Conservation (phyloP, 2,888 invertebrate species). For the Diploptera punctata region DNA sequence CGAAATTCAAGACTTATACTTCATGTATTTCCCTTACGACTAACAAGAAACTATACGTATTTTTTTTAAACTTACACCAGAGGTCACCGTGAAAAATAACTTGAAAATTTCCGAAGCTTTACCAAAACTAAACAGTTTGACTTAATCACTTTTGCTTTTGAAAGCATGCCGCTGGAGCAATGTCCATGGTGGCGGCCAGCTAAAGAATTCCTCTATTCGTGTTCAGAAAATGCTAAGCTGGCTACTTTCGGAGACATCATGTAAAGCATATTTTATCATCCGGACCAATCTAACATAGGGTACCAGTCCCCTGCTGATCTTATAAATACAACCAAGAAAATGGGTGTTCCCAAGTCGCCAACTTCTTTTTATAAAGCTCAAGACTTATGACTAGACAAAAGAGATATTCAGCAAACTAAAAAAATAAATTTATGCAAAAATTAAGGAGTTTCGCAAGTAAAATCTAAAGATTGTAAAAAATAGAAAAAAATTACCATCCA, state of each 20-base stretch:
- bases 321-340: constrained; percentile 15
- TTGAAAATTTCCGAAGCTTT: background rate
- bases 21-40: no score
- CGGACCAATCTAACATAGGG: constrained; percentile 15
- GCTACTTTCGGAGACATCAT: constrained; percentile 17
- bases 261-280: constrained; percentile 27
- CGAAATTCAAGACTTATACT: no score
- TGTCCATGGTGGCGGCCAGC: background rate
- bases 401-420: no score
- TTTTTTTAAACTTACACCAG: background rate
- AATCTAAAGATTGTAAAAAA: no score
- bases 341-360: background rate
- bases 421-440: no score
- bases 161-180: constrained; percentile 9
- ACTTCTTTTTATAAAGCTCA: background rate
- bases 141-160: constrained; percentile 26
- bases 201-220: constrained; percentile 19
- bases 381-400: no score
- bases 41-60: no score
- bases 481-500: no score
- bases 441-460: no score
- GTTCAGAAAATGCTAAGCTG: constrained; percentile 14
- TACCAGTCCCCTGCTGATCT: constrained; percentile 18
- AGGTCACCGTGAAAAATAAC: background rate
- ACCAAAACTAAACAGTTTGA: constrained; percentile 9